Conservation (phyloP, 2,797 vertebrate genomes). For the Sylvia borin region DNA sequence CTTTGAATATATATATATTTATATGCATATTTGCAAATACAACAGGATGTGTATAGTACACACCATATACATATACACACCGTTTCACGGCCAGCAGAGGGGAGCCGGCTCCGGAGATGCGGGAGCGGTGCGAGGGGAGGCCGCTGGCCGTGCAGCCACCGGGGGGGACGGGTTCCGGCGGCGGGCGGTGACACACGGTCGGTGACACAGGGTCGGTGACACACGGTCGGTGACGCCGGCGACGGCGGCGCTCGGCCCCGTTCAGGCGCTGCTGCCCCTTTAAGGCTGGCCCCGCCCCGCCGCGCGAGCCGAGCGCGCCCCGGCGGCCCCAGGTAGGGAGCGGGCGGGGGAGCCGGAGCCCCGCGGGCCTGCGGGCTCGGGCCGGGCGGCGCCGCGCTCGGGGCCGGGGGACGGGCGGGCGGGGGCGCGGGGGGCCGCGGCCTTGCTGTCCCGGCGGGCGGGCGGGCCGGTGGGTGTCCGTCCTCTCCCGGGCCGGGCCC, state of each 20-base stretch:
- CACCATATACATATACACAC: background rate
- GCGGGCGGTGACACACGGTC: background rate
- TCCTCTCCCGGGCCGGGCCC: background rate
- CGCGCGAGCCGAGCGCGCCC: background rate
- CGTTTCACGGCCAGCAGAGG: background rate
- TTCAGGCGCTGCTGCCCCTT: background rate
- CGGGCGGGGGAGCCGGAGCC: background rate
- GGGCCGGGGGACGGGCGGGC: background rate
- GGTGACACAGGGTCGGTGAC: too few species aligned
- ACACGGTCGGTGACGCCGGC: too few species aligned
- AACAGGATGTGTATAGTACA: background rate
- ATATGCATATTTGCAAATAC: too few species aligned
- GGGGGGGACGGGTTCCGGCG: fast-evolving
- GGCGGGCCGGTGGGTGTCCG: background rate
- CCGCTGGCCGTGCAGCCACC: background rate
- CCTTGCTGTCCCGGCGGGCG: too few species aligned
- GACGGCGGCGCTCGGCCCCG: background rate
- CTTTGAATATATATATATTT: too few species aligned
- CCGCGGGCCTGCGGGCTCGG: background rate
- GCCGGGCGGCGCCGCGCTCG: background rate
- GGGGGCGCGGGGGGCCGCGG: background rate
- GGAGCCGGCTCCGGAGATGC: background rate
- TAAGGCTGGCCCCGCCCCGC: slow-evolving; percentile 20
- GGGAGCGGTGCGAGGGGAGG: too few species aligned
- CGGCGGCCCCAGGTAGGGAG: background rate